These are phyloP conservation scores for Protonemura montana DNA, from an alignment of 2,888 invertebrate genomes.

Conservation along the genomic window DNA sequence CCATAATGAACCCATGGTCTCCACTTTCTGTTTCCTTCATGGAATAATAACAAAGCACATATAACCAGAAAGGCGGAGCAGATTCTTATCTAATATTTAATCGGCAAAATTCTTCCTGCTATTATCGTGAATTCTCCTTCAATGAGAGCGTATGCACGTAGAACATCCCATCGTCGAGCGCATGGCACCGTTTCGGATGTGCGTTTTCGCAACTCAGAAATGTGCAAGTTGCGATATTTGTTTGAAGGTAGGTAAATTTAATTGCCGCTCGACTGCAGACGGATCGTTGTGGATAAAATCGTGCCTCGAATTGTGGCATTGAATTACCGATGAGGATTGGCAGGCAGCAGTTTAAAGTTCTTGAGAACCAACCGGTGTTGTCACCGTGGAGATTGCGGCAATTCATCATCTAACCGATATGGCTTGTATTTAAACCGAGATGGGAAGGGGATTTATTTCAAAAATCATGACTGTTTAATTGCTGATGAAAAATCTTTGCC, in stretches of 20 bases:
- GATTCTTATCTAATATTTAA: constrained; percentile 8
- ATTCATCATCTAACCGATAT: background rate
- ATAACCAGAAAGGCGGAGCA: background rate
- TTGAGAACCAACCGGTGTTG: background rate
- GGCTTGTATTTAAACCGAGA: background rate
- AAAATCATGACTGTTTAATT: background rate
- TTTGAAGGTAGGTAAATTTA: background rate
- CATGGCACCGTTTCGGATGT: background rate
- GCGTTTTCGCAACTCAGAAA: background rate
- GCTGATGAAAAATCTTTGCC: background rate
- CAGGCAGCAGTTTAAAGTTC: background rate
- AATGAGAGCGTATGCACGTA: background rate
- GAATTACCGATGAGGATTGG: background rate
- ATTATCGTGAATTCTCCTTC: background rate
- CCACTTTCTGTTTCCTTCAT: background rate
- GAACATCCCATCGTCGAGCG: background rate
- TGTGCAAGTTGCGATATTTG: background rate
- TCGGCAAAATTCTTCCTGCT: constrained; percentile 22
- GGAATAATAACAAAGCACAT: background rate
- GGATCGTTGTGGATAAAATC: background rate
- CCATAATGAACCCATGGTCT: background rate
- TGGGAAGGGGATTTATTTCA: background rate
- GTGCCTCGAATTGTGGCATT: background rate
- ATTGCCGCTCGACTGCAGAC: background rate
- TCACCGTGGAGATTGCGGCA: background rate